Conservation (phyloP, 1,140 invertebrate species). For the Drosophila murphyi region DNA sequence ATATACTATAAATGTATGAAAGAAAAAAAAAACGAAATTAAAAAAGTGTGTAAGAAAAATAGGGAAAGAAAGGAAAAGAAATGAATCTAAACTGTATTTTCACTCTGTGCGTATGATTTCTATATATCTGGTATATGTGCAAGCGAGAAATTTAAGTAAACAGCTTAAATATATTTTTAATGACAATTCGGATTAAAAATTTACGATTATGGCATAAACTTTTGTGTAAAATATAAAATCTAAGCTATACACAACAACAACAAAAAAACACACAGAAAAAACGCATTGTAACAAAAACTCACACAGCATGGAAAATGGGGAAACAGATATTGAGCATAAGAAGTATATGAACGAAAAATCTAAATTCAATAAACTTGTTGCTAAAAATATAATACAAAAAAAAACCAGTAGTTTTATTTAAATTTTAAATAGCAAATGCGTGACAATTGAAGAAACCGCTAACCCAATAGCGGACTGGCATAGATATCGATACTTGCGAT, state of each 20-base stretch:
- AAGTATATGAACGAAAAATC: conserved; percentile 73
- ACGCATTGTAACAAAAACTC: conserved; percentile 79
- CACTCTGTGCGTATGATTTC: conserved; percentile 63
- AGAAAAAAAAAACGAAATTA: conserved; percentile 10
- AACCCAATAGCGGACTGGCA: not conserved
- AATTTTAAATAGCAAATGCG: not conserved
- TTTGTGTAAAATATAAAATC: conserved; percentile 75
- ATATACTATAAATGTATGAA: conserved; percentile 40
- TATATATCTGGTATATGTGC: conserved; percentile 56
- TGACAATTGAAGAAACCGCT: conserved; percentile 1
- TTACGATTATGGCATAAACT: conserved; percentile 78
- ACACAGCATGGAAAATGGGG: conserved; percentile 60
- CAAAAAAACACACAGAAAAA: conserved; percentile 53
- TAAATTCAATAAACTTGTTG: conserved; percentile 83
- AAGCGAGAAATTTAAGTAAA: conserved; percentile 60
- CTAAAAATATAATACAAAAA: conserved; percentile 72
- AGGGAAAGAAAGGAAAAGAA: conserved; percentile 27
- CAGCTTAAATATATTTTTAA: conserved; percentile 78
- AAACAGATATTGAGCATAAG: conserved; percentile 67
- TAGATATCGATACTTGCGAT: conserved; percentile 11
- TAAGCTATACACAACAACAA: conserved; percentile 68
- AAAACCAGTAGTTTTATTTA: conserved; percentile 6
- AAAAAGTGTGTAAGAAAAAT: conserved; percentile 33
- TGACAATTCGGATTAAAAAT: conserved; percentile 69
- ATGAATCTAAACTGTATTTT: conserved; percentile 52